Evolutionary conservation across 2,797 vertebrate species (phyloP).

Genomic region (Oophaga sylvatica): DNA sequence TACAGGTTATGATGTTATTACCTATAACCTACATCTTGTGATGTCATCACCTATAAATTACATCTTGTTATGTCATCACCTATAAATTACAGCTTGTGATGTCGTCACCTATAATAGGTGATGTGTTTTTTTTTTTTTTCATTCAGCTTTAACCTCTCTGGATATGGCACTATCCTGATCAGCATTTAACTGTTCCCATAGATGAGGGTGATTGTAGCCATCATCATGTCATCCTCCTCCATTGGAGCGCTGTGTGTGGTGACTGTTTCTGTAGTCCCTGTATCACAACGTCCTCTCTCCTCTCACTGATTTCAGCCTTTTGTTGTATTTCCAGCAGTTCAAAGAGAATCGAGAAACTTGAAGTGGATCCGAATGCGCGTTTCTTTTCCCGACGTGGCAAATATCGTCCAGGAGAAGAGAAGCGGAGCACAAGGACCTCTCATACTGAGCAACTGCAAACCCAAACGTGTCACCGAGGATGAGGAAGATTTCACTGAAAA

Average conservation of each 20-base stretch:
- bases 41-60: too few relatives aligned
- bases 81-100: too few relatives aligned
- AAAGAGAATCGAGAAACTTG: constrained; percentile 75
- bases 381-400: constrained; percentile 77
- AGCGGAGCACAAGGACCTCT: constrained; percentile 66
- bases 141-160: too few relatives aligned
- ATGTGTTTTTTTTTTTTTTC: too few relatives aligned
- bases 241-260: too few relatives aligned
- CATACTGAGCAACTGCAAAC: constrained; percentile 53
- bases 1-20: too few relatives aligned
- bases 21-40: too few relatives aligned
- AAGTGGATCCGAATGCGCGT: constrained; percentile 81
- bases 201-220: not conserved
- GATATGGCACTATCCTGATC: not conserved
- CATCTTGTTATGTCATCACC: too few relatives aligned
- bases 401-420: constrained; percentile 76
- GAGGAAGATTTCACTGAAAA: constrained; percentile 77
- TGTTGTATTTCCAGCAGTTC: constrained; percentile 58
- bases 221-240: not conserved
- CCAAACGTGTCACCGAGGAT: not conserved
- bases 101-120: too few relatives aligned
- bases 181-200: not conserved
- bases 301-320: constrained; percentile 11
- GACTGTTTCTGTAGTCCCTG: too few relatives aligned
- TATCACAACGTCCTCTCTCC: not conserved